Conservation (phyloP, 2,797 vertebrate genomes). For the Fratercula arctica region DNA sequence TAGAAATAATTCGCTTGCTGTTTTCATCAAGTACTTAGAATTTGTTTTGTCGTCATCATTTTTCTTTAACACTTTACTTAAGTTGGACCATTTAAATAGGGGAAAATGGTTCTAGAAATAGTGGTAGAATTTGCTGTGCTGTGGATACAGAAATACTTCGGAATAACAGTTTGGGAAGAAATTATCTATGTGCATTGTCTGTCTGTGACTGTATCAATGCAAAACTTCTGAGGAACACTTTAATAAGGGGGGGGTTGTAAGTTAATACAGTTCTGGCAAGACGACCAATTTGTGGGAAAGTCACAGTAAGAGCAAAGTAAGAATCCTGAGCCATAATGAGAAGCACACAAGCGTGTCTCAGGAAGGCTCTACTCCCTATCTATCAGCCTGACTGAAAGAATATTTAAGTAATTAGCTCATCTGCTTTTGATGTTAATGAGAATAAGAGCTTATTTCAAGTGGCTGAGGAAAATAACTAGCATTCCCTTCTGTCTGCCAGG, state of each 20-base stretch:
- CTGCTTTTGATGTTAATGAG: not conserved
- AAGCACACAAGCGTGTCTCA: not conserved
- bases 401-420: not conserved
- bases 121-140: not conserved
- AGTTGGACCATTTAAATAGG: not conserved
- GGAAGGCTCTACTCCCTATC: not conserved
- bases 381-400: not conserved
- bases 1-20: not conserved
- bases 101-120: not conserved
- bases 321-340: not conserved
- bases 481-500: constrained; percentile 74
- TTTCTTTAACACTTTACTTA: not conserved
- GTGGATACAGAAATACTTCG: not conserved
- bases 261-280: not conserved
- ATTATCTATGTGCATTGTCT: not conserved
- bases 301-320: not conserved
- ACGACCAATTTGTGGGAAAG: not conserved
- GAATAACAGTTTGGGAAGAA: not conserved
- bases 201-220: not conserved
- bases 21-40: not conserved
- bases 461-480: not conserved
- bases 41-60: not conserved
- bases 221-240: not conserved
- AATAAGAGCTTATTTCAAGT: not conserved
- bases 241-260: not conserved